Evolutionary conservation across 2,797 vertebrate genomes (phyloP), one percentile per base, ranked within the genome.

Genomic region (Eulemur rubriventer): DNA sequence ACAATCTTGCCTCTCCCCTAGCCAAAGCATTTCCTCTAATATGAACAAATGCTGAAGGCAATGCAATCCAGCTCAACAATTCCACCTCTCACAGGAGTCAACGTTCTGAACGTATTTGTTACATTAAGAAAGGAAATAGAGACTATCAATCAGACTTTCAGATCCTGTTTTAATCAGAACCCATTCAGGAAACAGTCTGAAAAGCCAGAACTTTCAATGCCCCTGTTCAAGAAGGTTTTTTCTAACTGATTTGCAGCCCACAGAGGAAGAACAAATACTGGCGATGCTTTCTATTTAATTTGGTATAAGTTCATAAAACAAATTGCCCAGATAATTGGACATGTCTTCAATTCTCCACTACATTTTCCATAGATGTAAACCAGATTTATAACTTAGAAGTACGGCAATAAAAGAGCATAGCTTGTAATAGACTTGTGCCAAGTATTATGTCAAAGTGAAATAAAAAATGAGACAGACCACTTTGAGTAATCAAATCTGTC

Each of bases 281-380:
- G 70, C 43, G 95, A 93, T 87, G 38, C 20, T 97, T 97, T 89
- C 97, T 97, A 95, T 98, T 98, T 98, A 98, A 98, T 97, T 98
- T 95, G 82, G 63, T 97, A 79, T 95, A 98, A 98, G 97, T 97
- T 98, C n/a, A 97, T 98, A 97, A 98, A 98, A 98, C 84, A 98
- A 97, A 98, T 98, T 98, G 96, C 79, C 7, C 10, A 96, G 87
- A 91, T 98, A 98, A 98, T 95, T 98, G 89, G 13, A 95, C 90
- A 46, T 96, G 81, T 98, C 91, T 94, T 98, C 96, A 98, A 67
- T 97, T 93, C 94, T 70, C 61, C 65, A 84, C 73, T 97, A 70
- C 95, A 97, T 96, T 98, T 97, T 96, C 94, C 92, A 94, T 95
- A 97, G 96, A 97, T 93, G 81, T 70, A 98, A 97, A 98, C 50